These are phyloP conservation scores for Cyclophora albipunctata DNA, from an alignment of 2,888 invertebrate genomes.

Conservation along the genomic window DNA sequence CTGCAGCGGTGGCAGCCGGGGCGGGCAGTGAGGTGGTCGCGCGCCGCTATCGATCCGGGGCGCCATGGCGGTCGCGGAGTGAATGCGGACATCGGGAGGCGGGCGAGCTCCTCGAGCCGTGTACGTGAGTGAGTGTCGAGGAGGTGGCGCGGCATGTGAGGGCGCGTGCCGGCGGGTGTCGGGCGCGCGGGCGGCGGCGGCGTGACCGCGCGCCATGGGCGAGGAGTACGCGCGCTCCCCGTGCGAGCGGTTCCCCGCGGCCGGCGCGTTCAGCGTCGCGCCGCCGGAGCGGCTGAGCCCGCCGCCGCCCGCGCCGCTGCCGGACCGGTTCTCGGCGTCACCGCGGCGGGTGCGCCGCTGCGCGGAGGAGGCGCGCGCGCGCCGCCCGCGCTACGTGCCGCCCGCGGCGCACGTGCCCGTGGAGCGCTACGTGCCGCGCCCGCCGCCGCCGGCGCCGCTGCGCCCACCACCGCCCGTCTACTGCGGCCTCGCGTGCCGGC, in stretches of 20 bases:
- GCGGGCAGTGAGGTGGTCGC: constrained; percentile 62
- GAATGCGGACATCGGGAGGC: constrained; percentile 70
- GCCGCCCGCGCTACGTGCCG: constrained; percentile 77
- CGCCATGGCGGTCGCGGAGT: constrained; percentile 68
- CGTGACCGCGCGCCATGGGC: constrained; percentile 71
- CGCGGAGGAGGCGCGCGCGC: constrained; percentile 79
- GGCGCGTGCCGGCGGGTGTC: constrained; percentile 47
- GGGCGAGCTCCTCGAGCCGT: constrained; percentile 47
- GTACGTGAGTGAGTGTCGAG: constrained; percentile 56
- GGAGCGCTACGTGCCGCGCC: constrained; percentile 81
- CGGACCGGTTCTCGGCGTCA: constrained; percentile 73
- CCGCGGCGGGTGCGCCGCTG: constrained; percentile 78
- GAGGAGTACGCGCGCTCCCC: constrained; percentile 72
- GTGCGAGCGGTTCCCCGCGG: constrained; percentile 73
- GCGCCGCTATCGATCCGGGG: constrained; percentile 69
- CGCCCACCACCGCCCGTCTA: constrained; percentile 71
- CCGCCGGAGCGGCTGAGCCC: constrained; percentile 79
- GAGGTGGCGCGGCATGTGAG: constrained; percentile 67
- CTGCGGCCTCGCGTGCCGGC: constrained; percentile 69
- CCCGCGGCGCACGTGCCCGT: constrained; percentile 82
- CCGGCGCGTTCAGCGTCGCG: constrained; percentile 76
- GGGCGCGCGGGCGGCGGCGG: constrained; percentile 71
- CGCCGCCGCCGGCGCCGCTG: constrained; percentile 66
- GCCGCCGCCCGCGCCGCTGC: constrained; percentile 78
- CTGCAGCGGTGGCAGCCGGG: constrained; percentile 47